Conservation (phyloP, 2,888 invertebrate genomes). For the Limulus polyphemus region DNA sequence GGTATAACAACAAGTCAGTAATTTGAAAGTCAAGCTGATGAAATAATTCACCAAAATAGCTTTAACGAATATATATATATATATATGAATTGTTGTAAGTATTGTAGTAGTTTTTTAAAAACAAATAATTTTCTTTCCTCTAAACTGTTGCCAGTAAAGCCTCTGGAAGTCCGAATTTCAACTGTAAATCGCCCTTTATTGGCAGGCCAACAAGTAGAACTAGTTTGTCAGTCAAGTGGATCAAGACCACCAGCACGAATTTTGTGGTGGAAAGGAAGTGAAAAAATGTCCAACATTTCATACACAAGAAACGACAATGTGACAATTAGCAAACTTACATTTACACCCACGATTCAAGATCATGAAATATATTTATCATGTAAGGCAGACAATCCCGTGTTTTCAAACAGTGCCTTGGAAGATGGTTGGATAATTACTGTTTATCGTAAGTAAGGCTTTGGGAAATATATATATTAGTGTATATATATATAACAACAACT, state of each 20-base stretch:
- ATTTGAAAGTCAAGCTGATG: too few species aligned
- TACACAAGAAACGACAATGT: conserved; percentile 27
- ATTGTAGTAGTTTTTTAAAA: too few species aligned
- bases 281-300: conserved; percentile 21
- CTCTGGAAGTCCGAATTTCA: conserved; percentile 24
- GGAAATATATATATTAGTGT: too few species aligned
- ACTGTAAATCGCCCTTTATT: conserved; percentile 22
- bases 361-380: conserved; percentile 29
- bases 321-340: conserved; percentile 26
- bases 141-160: conserved; percentile 15
- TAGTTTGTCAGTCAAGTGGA: conserved; percentile 25
- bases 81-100: too few species aligned
- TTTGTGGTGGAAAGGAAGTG: conserved; percentile 26
- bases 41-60: too few species aligned
- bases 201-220: conserved; percentile 23
- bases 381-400: conserved; percentile 28
- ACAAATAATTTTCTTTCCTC: too few species aligned
- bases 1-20: too few species aligned
- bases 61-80: too few species aligned
- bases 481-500: too few species aligned
- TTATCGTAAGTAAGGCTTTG: conserved; percentile 26
- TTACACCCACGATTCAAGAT: conserved; percentile 27
- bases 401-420: conserved; percentile 28
- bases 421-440: conserved; percentile 28
- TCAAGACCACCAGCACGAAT: conserved; percentile 26